A percentile compares a stretch with the other conserved stretches of the same genome.
Conservation (phyloP, 2,113 vertebrate species). For the Tupaia tana region DNA sequence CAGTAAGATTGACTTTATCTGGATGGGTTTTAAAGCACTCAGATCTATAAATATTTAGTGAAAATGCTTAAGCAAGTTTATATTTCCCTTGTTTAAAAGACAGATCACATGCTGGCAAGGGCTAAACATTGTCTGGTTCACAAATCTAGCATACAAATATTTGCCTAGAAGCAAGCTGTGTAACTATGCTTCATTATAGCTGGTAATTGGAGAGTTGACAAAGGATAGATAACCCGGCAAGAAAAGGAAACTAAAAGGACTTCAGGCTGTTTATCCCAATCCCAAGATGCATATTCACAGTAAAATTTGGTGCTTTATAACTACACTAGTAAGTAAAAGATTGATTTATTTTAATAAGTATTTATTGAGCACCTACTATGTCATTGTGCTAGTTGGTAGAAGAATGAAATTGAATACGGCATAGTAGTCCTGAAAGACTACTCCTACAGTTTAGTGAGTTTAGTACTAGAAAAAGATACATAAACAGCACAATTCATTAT, state of each 20-base stretch:
- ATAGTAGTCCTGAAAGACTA: background rate
- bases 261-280: background rate
- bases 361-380: slow-evolving; percentile 1
- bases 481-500: background rate
- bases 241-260: background rate
- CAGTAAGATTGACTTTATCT: background rate
- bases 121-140: background rate
- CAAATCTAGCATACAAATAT: slow-evolving; percentile 26
- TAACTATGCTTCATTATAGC: background rate
- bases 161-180: background rate
- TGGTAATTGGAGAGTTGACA: background rate
- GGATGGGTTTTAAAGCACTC: slow-evolving; percentile 7
- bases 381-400: background rate
- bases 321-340: background rate
- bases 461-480: background rate
- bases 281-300: background rate
- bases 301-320: background rate
- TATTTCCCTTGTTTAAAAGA: slow-evolving; percentile 45
- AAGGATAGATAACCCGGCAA: background rate
- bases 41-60: slow-evolving; percentile 46
- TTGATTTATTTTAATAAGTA: background rate
- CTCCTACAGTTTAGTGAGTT: background rate
- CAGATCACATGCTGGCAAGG: background rate
- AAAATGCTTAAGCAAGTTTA: slow-evolving; percentile 41
- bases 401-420: background rate